Evolutionary conservation across 1,140 invertebrate genomes (phyloP), one percentile per base, ranked within the genome.

Genomic region (Rhynchophorus ferrugineus): DNA sequence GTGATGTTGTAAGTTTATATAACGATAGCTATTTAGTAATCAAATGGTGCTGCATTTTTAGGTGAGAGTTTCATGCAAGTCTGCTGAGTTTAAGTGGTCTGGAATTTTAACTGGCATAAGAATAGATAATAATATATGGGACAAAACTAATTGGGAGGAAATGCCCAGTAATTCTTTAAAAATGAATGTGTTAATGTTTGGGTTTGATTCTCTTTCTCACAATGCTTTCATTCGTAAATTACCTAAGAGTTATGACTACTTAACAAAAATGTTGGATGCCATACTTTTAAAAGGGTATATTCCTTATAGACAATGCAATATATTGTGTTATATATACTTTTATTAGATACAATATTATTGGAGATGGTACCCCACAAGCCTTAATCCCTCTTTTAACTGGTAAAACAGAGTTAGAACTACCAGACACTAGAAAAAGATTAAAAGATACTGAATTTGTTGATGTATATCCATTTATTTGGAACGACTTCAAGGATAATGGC

Each of bases 301-400:
- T 16, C 39, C 9, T 20, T 41, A 17, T 33, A n/a, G 29, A n/a
- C n/a, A 7, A 33, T 14, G 6, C 14, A 38, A 8, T 38, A 38
- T 6, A 8, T 38, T 8, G 6, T n/a, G n/a, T n/a, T n/a, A n/a
- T n/a, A n/a, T n/a, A n/a, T n/a, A n/a, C n/a, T n/a, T n/a, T 45
- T 61, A 58, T 45, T 45, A 65, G 64, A 2, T 67, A 67, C 42
- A 95, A 95, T 63, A 94, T 95, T 46, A 84, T 96, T 1, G 93
- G 93, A 0, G 94, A 97, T 72, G 93, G 93, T 0, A 96, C 93
- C 0, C 90, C 92, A 0, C 91, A 95, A 61, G 91, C 93, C 0
- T 70, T 95, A 14, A 89, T 95, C 33, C 93, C 93, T 0, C 85
- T 97, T 37, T 71, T 97, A 0, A 95, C 92, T 0, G 88, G 89